phyloP scores from a whole-genome alignment of 1,140 invertebrate genomes.

The Triops longicaudatus region DNA sequence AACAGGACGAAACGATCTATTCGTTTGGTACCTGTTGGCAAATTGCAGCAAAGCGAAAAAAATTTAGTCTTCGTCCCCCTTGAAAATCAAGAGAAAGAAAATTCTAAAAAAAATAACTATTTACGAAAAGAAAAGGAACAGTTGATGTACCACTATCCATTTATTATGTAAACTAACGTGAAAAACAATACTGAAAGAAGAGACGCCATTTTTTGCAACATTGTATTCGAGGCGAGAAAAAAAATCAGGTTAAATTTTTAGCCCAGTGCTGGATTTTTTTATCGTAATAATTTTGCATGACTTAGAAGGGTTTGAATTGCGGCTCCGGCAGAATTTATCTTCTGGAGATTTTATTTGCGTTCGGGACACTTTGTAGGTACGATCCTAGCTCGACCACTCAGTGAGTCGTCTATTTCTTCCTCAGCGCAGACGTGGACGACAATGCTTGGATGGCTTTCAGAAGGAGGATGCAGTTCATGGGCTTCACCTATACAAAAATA shows the following conservation, averaged over 20 bases:
- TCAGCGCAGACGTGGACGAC: constrained; percentile 63
- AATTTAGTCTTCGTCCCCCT: background rate
- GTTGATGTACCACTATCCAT: background rate
- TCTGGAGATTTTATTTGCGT: constrained; percentile 11
- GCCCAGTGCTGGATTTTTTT: background rate
- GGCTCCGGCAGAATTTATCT: background rate
- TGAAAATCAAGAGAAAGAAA: background rate
- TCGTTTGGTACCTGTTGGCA: background rate
- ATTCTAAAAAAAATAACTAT: background rate
- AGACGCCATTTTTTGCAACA: background rate
- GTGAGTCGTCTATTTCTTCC: constrained; percentile 37
- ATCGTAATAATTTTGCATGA: background rate
- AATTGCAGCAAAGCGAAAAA: background rate
- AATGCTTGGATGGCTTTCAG: constrained; percentile 76
- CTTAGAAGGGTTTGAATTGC: background rate
- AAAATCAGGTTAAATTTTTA: constrained; percentile 4
- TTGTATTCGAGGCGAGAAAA: constrained; percentile 12
- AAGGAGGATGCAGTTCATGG: constrained; percentile 74
- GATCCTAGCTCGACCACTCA: background rate
- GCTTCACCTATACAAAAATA: constrained; percentile 38
- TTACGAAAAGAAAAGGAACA: background rate
- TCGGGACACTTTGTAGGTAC: constrained; percentile 25
- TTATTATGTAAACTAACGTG: background rate
- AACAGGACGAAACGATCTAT: constrained; percentile 1
- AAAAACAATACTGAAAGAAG: background rate